Base-by-base conservation (phyloP, 2,113 vertebrate genomes). In the Neogale vison region DNA sequence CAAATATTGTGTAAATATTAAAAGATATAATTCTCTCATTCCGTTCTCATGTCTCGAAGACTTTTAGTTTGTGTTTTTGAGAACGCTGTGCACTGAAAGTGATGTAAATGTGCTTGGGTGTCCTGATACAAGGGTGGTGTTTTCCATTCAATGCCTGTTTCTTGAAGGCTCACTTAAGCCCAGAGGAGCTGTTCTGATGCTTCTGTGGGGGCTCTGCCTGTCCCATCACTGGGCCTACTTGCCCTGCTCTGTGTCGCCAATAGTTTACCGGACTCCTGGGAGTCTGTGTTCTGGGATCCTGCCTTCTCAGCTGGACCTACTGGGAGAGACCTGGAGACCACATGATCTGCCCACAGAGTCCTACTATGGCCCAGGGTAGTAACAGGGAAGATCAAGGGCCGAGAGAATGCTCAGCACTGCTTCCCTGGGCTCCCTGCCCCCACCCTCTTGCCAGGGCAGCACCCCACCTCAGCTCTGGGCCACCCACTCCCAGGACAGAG, bases 171-270 rank as follows among this genome's bases (percentile, higher is more conserved):
- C 65, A 13, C 0, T 36, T 13, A 24, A 88, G 18, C 76, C 34
- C 67, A 29, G 81, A 61, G 36, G 15, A 45, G 11, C 45, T 45
- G 45, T 50, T 50, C 31, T 21, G 29, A 4, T 1, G 4, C 2
- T n/a, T 4, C 18, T 52, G 50, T 52, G 50, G 3, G 3, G 14
- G 14, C 50, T 52, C 14, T 55, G 42, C 26, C 14, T 42, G 29
- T 77, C 36, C 57, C 1, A 23, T 65, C 18, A 39, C 45, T 55
- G 45, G 31, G 2, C 36, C 10, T 17, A 3, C 17, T 31, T 9
- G 0, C 11, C 14, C 4, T 6, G 12, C 36, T 57, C 20, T 1
- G 4, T 50, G 57, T 26, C 20, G 21, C 39, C 2, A 24, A n/a
- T 2, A 1, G 39, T 11, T 90, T 47, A 21, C 15, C 20, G 36